A percentile compares a stretch with the other conserved stretches of the same genome.
These are phyloP conservation scores for Anastatus disparis DNA, from an alignment of 1,140 invertebrate species.

Conservation along the genomic window DNA sequence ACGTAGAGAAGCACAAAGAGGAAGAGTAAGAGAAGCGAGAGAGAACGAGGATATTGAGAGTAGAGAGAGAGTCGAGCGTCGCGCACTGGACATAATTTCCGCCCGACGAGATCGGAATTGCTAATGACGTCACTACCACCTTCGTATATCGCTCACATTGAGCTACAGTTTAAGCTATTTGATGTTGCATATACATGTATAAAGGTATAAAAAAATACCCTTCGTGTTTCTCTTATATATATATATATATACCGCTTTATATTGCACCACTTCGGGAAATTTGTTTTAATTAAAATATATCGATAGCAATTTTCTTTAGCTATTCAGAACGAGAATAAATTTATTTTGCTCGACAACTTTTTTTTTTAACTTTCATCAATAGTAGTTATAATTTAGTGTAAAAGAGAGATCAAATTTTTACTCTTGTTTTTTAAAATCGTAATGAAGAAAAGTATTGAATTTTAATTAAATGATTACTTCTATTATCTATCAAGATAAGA, in stretches of 20 bases:
- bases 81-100: conserved; percentile 69
- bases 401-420: too few relatives aligned
- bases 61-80: conserved; percentile 59
- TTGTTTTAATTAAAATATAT: conserved; percentile 36
- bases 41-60: conserved; percentile 67
- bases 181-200: not conserved
- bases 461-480: too few relatives aligned
- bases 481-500: too few relatives aligned
- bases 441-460: too few relatives aligned
- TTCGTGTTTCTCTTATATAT: not conserved
- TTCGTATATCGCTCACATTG: conserved; percentile 64
- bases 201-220: conserved; percentile 9
- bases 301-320: conserved; percentile 5
- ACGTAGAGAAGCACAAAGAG: not conserved
- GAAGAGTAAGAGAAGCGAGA: conserved; percentile 45
- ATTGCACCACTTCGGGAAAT: conserved; percentile 1
- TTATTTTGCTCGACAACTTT: too few relatives aligned
- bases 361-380: too few relatives aligned
- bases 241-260: not conserved
- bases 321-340: too few relatives aligned
- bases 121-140: conserved; percentile 67
- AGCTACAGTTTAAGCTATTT: conserved; percentile 45
- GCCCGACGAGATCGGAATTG: conserved; percentile 69
- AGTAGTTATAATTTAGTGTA: too few relatives aligned
- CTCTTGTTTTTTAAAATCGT: too few relatives aligned